Base-by-base conservation (phyloP, 2,888 invertebrate genomes). In the Cryptus armator region DNA sequence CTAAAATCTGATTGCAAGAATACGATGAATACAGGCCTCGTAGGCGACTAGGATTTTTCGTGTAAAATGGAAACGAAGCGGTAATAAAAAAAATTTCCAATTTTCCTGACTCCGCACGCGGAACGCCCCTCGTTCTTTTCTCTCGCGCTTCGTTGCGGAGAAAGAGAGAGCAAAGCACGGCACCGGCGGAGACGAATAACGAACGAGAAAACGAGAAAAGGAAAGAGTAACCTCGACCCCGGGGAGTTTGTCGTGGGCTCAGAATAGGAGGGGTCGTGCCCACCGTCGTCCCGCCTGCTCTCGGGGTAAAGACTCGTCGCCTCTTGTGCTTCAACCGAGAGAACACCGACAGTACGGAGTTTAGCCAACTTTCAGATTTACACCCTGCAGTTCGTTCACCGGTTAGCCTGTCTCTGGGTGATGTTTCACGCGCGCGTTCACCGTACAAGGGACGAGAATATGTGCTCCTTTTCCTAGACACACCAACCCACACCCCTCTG, bases 321-420 rank as follows among this genome's bases (percentile, higher is more conserved):
- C 37, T 37, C 56, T 9, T 32, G 44, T 56, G 12, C 29, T 37
- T 78, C 48, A 29, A 24, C 76, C 53, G 70, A 70, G 75, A 70
- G 72, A 87, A 82, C 64, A 16, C 78, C 53, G 24, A 75, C 70
- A 83, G 88, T 85, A 89, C 87, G 91, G 91, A 92, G 92, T 92
- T 91, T 90, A 90, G 91, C 90, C 90, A 92, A 92, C 91, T 91
- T 92, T 92, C 88, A 91, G 92, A 92, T 92, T 92, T 92, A 91
- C 91, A 91, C 90, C 91, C 90, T 87, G 88, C 90, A 90, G 89
- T 90, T 90, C 71, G 71, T 66, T 85, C 72, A 48, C 59, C 64
- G 14, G 37, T 37, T 59, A 16, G 44, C 68, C 43, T 29, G 19
- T 19, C 56, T 19, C 9, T 53, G 71, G 51, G 37, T 24, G 46